A percentile compares a stretch with the other conserved stretches of the same genome.
These are phyloP conservation scores for Diarsia dahlii DNA, from an alignment of 2,888 invertebrate genomes.

Conservation along the genomic window DNA sequence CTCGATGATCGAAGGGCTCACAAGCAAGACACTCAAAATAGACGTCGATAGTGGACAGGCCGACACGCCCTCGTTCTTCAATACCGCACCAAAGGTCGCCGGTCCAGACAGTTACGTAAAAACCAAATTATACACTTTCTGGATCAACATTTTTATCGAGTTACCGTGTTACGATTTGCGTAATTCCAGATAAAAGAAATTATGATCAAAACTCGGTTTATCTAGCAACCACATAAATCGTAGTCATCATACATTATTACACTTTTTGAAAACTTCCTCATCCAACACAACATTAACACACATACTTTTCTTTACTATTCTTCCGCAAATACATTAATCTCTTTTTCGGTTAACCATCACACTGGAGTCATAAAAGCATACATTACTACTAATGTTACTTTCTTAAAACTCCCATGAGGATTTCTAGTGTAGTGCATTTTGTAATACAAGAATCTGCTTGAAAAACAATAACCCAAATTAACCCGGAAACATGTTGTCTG, in stretches of 20 bases:
- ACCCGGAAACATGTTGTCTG: constrained; percentile 76
- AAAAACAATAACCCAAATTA: constrained; percentile 77
- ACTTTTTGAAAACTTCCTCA: constrained; percentile 57
- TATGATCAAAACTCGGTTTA: constrained; percentile 53
- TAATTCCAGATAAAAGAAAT: constrained; percentile 45
- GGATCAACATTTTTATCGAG: constrained; percentile 38
- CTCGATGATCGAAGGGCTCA: constrained; percentile 61
- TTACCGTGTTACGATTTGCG: constrained; percentile 44
- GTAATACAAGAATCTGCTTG: constrained; percentile 64
- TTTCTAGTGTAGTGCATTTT: constrained; percentile 30
- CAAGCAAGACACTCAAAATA: constrained; percentile 56
- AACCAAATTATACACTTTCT: constrained; percentile 23
- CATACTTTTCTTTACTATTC: constrained; percentile 56
- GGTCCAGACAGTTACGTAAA: constrained; percentile 42
- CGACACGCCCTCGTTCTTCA: constrained; percentile 57
- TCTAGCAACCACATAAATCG: constrained; percentile 60
- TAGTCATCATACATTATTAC: constrained; percentile 52
- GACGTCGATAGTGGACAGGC: constrained; percentile 46
- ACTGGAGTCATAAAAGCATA: constrained; percentile 44
- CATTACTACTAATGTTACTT: constrained; percentile 48
- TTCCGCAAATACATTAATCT: constrained; percentile 65
- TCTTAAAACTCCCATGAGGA: constrained; percentile 32
- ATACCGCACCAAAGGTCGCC: constrained; percentile 54
- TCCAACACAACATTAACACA: constrained; percentile 59
- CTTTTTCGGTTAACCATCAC: constrained; percentile 42